Percentiles rank a stretch among this genome's conserved stretches.
Evolutionary conservation across 1,140 invertebrate genomes (phyloP).

Genomic region (Solenopsis invicta): DNA sequence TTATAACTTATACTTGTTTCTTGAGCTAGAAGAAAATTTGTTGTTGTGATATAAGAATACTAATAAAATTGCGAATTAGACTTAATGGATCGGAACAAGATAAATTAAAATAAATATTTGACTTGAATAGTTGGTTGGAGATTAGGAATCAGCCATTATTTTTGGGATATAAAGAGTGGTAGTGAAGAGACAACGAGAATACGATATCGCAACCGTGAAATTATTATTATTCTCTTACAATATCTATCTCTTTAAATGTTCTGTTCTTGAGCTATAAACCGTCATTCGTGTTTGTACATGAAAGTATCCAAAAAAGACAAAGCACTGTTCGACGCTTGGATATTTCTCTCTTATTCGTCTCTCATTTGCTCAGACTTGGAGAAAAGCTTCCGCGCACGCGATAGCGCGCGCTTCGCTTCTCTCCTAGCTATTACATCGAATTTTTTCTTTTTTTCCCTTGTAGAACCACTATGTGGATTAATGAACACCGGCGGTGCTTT

Average conservation of each 20-base stretch:
- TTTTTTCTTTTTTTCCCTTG: slow-evolving; percentile 39
- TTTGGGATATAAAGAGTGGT: not conserved
- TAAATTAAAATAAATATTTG: not conserved
- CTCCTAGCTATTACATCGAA: slow-evolving; percentile 28
- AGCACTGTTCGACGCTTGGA: slow-evolving; percentile 70
- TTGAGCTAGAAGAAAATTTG: not conserved
- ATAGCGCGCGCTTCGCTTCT: not conserved
- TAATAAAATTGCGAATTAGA: not conserved
- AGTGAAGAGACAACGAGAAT: slow-evolving; percentile 34
- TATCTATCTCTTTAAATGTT: slow-evolving; percentile 77
- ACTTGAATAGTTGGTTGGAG: not conserved
- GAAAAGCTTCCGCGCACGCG: slow-evolving; percentile 55
- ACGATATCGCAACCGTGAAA: slow-evolving; percentile 76
- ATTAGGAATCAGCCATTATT: not conserved
- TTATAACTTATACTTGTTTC: not conserved
- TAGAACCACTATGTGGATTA: slow-evolving; percentile 69
- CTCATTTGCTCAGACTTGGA: slow-evolving; percentile 41
- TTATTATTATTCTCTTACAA: slow-evolving; percentile 79
- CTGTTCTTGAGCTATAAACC: slow-evolving; percentile 73
- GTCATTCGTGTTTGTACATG: slow-evolving; percentile 75
- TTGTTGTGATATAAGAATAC: not conserved
- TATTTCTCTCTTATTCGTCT: slow-evolving; percentile 52
- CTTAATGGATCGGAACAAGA: not conserved
- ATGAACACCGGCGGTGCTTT: slow-evolving; percentile 76
- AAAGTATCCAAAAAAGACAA: slow-evolving; percentile 76